A percentile compares a stretch with the other conserved stretches of the same genome.
These are phyloP conservation scores for Oryzias woworae DNA, from an alignment of 2,113 vertebrate genomes.

Conservation along the genomic window DNA sequence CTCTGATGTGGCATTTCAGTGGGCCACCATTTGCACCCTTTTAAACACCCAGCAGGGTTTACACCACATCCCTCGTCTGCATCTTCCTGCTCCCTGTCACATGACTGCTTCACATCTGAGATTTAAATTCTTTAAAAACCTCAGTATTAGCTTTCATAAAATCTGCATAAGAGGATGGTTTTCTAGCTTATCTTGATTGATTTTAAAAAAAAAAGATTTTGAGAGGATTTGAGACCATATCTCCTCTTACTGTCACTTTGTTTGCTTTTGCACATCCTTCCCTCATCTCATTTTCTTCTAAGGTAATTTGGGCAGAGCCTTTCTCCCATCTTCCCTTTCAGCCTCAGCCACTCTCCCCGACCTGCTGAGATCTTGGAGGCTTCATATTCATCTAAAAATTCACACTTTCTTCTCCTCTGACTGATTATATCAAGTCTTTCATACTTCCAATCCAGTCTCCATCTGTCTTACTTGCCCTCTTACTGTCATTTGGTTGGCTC, in stretches of 20 bases:
- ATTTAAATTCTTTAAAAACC: too few species aligned
- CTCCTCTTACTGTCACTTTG: conserved; percentile 30
- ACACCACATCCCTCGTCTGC: neutral
- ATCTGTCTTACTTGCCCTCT: conserved; percentile 2
- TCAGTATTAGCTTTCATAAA: too few species aligned
- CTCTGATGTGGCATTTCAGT: conserved; percentile 33
- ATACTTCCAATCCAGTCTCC: conserved; percentile 29
- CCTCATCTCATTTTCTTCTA: conserved; percentile 50
- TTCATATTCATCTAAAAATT: conserved; percentile 29
- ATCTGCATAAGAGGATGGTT: too few species aligned
- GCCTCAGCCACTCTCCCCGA: conserved; percentile 9
- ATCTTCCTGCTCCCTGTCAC: neutral
- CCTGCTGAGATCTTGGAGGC: conserved; percentile 30
- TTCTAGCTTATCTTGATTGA: conserved; percentile 11
- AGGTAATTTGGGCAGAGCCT: conserved; percentile 36
- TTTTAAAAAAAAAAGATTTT: neutral
- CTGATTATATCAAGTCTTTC: conserved; percentile 13
- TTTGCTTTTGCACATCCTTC: conserved; percentile 34
- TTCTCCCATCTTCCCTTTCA: conserved; percentile 20
- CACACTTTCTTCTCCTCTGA: conserved; percentile 12
- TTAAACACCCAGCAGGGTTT: neutral
- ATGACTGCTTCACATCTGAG: neutral
- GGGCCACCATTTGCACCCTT: conserved; percentile 12
- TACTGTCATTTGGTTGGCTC: conserved; percentile 1
- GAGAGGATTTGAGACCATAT: conserved; percentile 4